Evolutionary conservation across 1,140 invertebrate species (phyloP).

Genomic region (Sesamia nonagrioides): DNA sequence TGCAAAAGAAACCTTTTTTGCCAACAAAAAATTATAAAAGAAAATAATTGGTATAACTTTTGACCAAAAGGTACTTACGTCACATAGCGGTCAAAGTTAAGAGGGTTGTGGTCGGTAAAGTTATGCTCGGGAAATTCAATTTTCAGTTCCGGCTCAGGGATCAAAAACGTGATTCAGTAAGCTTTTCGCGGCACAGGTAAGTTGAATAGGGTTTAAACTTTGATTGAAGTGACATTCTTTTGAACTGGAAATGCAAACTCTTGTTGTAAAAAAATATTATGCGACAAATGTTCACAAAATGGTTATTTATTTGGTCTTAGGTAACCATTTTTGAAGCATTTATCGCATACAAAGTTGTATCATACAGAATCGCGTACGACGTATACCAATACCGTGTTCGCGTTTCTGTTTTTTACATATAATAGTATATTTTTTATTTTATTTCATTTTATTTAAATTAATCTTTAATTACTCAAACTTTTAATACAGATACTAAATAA

Average conservation of each 20-base stretch:
- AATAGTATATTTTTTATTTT: too few species aligned
- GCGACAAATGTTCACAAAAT: neutral
- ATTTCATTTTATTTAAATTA: too few species aligned
- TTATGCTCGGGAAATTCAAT: neutral
- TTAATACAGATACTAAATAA: too few species aligned
- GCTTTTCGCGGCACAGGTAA: neutral
- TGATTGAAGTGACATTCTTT: neutral
- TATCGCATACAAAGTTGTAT: too few species aligned
- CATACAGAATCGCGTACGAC: too few species aligned
- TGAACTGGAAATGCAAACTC: neutral
- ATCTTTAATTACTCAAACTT: too few species aligned
- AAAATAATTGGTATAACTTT: constrained; percentile 28
- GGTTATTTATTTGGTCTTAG: too few species aligned
- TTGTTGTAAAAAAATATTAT: too few species aligned
- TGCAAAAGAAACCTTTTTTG: neutral
- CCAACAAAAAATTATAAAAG: neutral
- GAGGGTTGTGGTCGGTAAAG: neutral
- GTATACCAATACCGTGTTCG: too few species aligned
- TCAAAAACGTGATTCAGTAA: constrained; percentile 2
- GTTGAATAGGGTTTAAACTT: neutral
- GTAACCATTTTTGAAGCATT: too few species aligned
- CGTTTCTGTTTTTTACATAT: too few species aligned
- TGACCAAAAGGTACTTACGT: constrained; percentile 8
- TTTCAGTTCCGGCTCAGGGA: neutral
- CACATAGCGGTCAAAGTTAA: neutral